These are phyloP conservation scores for Diceros bicornis DNA, from an alignment of 2,797 vertebrate species.

Conservation along the genomic window DNA sequence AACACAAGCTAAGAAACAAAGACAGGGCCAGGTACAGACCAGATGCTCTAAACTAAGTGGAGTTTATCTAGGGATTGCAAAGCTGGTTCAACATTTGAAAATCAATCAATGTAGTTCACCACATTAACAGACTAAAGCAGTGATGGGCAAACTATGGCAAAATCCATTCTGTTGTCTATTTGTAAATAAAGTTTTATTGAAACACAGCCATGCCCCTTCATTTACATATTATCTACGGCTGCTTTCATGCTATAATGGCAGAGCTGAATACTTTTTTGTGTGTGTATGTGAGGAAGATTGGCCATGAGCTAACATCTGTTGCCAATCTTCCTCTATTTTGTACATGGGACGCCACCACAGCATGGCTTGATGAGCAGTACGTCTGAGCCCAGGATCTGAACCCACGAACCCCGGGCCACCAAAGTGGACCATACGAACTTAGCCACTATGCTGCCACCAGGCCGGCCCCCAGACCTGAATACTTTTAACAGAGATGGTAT, in stretches of 20 bases:
- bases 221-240: background rate
- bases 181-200: slow-evolving; percentile 52
- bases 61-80: background rate
- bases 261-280: background rate
- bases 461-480: background rate
- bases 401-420: too few relatives aligned
- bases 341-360: too few relatives aligned
- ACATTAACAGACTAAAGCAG: background rate
- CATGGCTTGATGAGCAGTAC: too few relatives aligned
- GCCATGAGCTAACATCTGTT: too few relatives aligned
- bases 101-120: background rate
- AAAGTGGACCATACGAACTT: too few relatives aligned
- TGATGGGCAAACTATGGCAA: background rate
- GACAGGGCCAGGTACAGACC: background rate
- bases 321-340: too few relatives aligned
- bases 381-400: too few relatives aligned
- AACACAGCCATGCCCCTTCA: background rate
- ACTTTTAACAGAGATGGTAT: background rate
- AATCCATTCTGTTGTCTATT: background rate
- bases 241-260: background rate
- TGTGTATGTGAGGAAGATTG: too few relatives aligned
- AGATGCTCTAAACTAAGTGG: background rate
- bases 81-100: slow-evolving; percentile 14
- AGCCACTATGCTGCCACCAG: too few relatives aligned
- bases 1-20: slow-evolving; percentile 16